phyloP scores from a whole-genome alignment of 2,797 vertebrate genomes.

The Decapterus maruadsi region DNA sequence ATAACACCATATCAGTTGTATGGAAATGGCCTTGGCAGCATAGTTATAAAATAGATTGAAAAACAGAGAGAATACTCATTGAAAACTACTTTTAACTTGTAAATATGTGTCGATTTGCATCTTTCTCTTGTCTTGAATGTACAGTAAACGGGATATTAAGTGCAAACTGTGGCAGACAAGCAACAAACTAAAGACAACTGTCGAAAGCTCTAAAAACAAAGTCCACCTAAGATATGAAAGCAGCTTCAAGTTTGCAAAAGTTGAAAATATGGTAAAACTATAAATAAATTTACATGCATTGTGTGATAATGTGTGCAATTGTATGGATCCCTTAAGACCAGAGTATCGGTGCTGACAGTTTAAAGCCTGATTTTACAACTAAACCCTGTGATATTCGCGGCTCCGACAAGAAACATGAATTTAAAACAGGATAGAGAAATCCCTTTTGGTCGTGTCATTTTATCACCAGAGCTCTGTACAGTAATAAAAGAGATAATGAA shows the following conservation, averaged over 20 bases:
- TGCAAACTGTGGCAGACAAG: neutral
- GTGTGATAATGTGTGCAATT: neutral
- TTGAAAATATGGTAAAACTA: neutral
- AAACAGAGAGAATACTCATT: too few relatives aligned
- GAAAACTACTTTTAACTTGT: too few relatives aligned
- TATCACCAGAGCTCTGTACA: neutral
- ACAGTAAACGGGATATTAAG: neutral
- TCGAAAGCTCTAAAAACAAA: neutral
- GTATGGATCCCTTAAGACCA: neutral
- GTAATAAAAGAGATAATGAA: neutral
- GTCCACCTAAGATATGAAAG: neutral
- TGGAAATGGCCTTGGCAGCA: too few relatives aligned
- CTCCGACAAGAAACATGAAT: neutral
- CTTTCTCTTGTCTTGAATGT: neutral
- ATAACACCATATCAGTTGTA: too few relatives aligned
- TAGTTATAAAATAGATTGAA: too few relatives aligned
- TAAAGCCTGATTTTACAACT: neutral
- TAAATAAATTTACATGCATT: neutral
- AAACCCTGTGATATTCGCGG: neutral
- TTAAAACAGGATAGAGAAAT: neutral
- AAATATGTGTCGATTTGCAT: neutral
- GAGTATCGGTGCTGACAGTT: neutral
- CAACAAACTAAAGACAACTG: neutral
- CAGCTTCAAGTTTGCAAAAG: neutral
- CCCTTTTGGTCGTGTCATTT: neutral